Base-by-base conservation (phyloP, 2,888 invertebrate species). In the Brassicogethes aeneus region DNA sequence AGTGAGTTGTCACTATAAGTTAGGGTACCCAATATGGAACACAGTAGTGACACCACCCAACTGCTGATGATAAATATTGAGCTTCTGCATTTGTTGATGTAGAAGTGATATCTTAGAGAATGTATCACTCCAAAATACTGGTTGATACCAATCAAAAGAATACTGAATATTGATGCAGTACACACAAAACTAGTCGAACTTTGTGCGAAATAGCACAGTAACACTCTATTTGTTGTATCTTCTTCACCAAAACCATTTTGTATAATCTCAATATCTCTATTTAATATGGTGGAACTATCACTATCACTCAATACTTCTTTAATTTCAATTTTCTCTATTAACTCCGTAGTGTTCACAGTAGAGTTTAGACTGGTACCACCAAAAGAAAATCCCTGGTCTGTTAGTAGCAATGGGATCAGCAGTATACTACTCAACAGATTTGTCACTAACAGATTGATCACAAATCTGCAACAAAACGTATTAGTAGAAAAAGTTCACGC, bases 91-190 rank as follows among this genome's bases (percentile, higher is more conserved):
- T 71, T 72, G 60, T 72, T 73, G 45, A 76, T 71, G 43, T 71
- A 69, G 43, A 75, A 73, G 45, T 77, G 76, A 56, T 81, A 81
- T 31, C 78, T 71, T 29, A 82, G 61, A 1, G 80, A 79, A 45
- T 77, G 77, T 34, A 79, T 74, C 7, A 82, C 79, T 1, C 80
- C 81, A 50, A 76, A 76, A 59, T 79, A 80, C 53, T 80, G 75
- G 57, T 81, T 80, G 40, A 80, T 62, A 5, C 77, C 78, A 48
- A 81, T 79, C 29, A 79, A 66, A 3, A 80, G 67, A 3, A 80
- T 73, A 37, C 80, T 77, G 41, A 80, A 67, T 34, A 80, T 74
- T 36, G 78, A 78, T 1, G 78, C 75, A 1, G 77, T 70, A 40
- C 73, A 74, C 16, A 74, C 67, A 39, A 74, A 64, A 37, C 74